Base-by-base conservation (phyloP, 2,888 invertebrate genomes). In the Acleris emargana region DNA sequence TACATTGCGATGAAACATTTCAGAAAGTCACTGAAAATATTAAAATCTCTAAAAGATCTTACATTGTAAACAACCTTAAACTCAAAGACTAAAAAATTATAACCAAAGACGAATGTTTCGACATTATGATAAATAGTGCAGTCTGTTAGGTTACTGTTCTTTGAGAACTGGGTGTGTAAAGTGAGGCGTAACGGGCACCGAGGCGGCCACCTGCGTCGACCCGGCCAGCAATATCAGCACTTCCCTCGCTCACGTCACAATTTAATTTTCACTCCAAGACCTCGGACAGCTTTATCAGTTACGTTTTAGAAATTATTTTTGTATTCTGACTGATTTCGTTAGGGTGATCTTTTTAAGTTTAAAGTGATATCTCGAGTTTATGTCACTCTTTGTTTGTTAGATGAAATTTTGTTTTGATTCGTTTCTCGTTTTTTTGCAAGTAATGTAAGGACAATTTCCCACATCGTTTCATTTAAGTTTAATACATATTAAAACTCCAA, bases 171-270 rank as follows among this genome's bases (percentile, higher is more conserved):
- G 25, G 25, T 50, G 18, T 49, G 49, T 17, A 53, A 4, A 54
- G 54, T n/a, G 42, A 54, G 54, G 54, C 57, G 57, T 22, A 20
- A 55, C 32, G 49, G 22, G 54, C 54, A 50, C 62, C 62, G 18
- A 13, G 9, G 49, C 20, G 58, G 53, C 58, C 59, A 64, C 64
- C 64, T 64, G 64, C 38, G 54, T 54, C 59, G 58, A 25, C 28
- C 55, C 58, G 49, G 25, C 53, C 47, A 18, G 64, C 59, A 64
- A 64, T 64, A 64, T 64, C 64, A 64, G 64, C 64, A 54, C 58
- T 38, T 42, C 47, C 52, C 52, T 59, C 49, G 20, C 32, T 60
- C 64, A 64, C 59, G 55, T 64, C 64, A 64, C 64, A 64, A 64
- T 64, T 64, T 60, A 53, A 64, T 64, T 64, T 64, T 54, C 64